Evolutionary conservation across 2,888 invertebrate species (phyloP).

Genomic region (Holacanthella duospinosa): DNA sequence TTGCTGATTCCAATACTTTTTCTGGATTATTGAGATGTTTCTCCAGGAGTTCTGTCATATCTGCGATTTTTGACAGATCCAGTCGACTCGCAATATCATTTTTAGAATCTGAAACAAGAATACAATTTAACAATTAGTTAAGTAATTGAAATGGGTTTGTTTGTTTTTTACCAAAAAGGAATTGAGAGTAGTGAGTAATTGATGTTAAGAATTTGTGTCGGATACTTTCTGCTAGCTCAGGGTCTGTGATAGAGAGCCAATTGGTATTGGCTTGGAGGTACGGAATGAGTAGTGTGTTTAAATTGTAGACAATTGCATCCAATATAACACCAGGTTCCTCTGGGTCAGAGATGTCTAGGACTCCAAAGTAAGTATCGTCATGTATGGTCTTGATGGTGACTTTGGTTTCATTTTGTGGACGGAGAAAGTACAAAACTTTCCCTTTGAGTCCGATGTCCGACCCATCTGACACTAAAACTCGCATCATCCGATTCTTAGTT

Average conservation of each 20-base stretch:
- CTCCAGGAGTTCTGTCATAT: constrained; percentile 29
- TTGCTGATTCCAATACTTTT: constrained; percentile 49
- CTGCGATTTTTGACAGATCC: constrained; percentile 27
- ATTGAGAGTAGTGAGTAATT: constrained; percentile 49
- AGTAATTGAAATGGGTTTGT: no score
- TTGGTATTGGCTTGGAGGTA: constrained; percentile 45
- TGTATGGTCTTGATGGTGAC: constrained; percentile 57
- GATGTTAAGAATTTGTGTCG: constrained; percentile 50
- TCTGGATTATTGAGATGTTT: constrained; percentile 48
- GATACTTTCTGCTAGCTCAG: constrained; percentile 44
- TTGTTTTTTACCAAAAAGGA: constrained; percentile 45
- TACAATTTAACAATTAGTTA: constrained; percentile 1
- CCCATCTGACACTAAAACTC: constrained; percentile 52
- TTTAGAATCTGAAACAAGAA: constrained; percentile 18
- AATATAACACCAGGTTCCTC: constrained; percentile 39
- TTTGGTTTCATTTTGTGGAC: constrained; percentile 49
- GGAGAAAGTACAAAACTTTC: constrained; percentile 58
- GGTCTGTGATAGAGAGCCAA: constrained; percentile 50
- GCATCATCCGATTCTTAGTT: constrained; percentile 34
- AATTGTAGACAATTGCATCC: constrained; percentile 40
- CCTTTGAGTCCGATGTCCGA: constrained; percentile 50
- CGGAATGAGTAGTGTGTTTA: constrained; percentile 43
- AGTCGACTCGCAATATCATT: constrained; percentile 31
- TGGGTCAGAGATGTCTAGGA: constrained; percentile 40
- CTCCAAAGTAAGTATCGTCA: constrained; percentile 47